Evolutionary conservation across 2,113 vertebrate species (phyloP), one percentile per base, ranked within the genome.

Genomic region (Microtus pennsylvanicus): DNA sequence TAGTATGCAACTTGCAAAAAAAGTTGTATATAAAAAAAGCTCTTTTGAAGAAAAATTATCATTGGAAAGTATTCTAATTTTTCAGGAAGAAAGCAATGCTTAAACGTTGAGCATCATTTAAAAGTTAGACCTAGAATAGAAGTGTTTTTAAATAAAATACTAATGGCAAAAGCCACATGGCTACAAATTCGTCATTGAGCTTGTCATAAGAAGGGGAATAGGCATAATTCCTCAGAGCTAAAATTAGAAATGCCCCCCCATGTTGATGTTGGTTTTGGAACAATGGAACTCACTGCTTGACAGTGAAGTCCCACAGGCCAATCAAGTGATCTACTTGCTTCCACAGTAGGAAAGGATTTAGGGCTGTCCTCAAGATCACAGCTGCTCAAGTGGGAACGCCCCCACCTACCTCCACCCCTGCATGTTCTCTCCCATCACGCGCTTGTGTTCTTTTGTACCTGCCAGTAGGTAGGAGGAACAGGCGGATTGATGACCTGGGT

Each of bases 291-390:
- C 89, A 50, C 30, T 67, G 91, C 91, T 95, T 87, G 75, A 65
- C 65, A 91, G 81, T 42, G 93, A 89, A 72, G 70, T 35, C 78
- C 90, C 61, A 90, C 22, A 38, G 86, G 89, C 78, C 78, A 91
- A 96, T 97, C 95, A 96, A 95, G 70, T 80, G 92, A 95, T 93
- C 97, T 94, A 89, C 96, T 93, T 96, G 94, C 94, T 95, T 96
- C 93, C 91, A 93, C 77, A 58, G 30, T 81, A 91, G 77, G 92
- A 93, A 95, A 81, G 89, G 95, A 86, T 97, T 93, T 96, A 90
- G 74, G 83, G 93, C 92, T 95, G 80, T 94, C 94, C 95, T 94
- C 78, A 91, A 78, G 81, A 90, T 91, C 82, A 67, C 78, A 82
- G 78, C 67, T 96, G 45, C 77, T 52, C 78, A 81, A 69, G 83